Percentiles rank a stretch among this genome's conserved stretches.
Conservation (phyloP, 2,888 invertebrate species). For the Drosophila hamatofila region DNA sequence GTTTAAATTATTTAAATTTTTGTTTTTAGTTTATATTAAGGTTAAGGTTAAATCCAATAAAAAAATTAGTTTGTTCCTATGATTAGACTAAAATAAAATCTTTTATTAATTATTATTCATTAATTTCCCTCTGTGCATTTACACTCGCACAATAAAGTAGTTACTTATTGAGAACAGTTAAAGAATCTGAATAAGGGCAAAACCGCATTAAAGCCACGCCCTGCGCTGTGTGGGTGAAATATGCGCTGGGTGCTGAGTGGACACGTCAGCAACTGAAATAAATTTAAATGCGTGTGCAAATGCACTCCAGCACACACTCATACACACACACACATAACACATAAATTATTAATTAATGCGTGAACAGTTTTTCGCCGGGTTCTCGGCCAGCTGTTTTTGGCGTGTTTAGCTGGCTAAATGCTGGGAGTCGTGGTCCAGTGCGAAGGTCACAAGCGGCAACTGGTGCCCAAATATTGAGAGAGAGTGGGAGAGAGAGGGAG, state of each 20-base stretch:
- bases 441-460: conserved; percentile 47
- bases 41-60: no score
- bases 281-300: conserved; percentile 72
- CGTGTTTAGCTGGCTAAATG: conserved; percentile 17
- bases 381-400: conserved; percentile 31
- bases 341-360: conserved; percentile 79
- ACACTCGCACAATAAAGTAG: neutral
- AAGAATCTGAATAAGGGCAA: conserved; percentile 1
- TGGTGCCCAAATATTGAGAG: conserved; percentile 4
- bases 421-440: conserved; percentile 28
- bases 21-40: no score
- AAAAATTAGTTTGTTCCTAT: no score
- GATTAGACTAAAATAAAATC: no score
- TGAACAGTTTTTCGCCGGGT: conserved; percentile 58
- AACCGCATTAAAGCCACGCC: conserved; percentile 12
- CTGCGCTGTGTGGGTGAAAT: neutral
- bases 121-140: neutral
- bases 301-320: conserved; percentile 53
- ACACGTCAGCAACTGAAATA: conserved; percentile 64
- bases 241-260: neutral
- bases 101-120: no score
- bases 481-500: neutral
- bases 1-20: no score
- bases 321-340: conserved; percentile 1
- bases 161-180: neutral